Conservation (phyloP, 2,888 invertebrate genomes). For the Leucania comma region DNA sequence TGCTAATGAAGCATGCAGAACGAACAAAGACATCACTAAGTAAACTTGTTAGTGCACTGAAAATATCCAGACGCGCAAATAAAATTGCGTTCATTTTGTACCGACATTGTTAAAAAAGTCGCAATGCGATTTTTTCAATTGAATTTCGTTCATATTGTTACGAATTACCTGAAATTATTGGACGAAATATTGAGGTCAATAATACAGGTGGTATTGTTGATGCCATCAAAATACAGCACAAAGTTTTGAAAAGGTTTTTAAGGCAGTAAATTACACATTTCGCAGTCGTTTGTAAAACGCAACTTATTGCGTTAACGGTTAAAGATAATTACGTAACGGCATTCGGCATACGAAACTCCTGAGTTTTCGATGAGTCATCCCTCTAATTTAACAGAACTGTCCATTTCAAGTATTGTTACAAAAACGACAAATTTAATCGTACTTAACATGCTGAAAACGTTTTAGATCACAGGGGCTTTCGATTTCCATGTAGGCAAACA, state of each 20-base stretch:
- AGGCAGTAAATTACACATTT: slow-evolving; percentile 51
- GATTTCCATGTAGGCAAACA: slow-evolving; percentile 40
- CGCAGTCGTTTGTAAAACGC: slow-evolving; percentile 54
- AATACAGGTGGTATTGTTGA: slow-evolving; percentile 29
- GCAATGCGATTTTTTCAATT: slow-evolving; percentile 15
- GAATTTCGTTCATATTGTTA: slow-evolving; percentile 6
- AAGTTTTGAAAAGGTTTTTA: slow-evolving; percentile 40
- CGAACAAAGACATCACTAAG: slow-evolving; percentile 30
- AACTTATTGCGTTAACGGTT: slow-evolving; percentile 49
- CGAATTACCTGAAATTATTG: slow-evolving; percentile 26
- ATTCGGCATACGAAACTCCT: slow-evolving; percentile 47
- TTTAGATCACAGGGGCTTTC: slow-evolving; percentile 32
- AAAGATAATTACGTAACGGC: slow-evolving; percentile 58
- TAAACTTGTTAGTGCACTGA: slow-evolving; percentile 28
- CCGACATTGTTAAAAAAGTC: slow-evolving; percentile 17
- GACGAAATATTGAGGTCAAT: slow-evolving; percentile 39
- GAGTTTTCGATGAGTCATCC: slow-evolving; percentile 55
- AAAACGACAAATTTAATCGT: slow-evolving; percentile 13
- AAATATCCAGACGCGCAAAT: slow-evolving; percentile 15
- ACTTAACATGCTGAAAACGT: slow-evolving; percentile 42
- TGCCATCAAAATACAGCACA: slow-evolving; percentile 22
- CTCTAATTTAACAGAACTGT: slow-evolving; percentile 55
- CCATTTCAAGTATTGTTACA: slow-evolving; percentile 41
- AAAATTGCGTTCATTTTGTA: slow-evolving; percentile 1
- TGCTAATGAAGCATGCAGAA: slow-evolving; percentile 40